A percentile compares a stretch with the other conserved stretches of the same genome.
These are phyloP conservation scores for Archips xylosteana DNA, from an alignment of 2,888 invertebrate species.

Conservation along the genomic window DNA sequence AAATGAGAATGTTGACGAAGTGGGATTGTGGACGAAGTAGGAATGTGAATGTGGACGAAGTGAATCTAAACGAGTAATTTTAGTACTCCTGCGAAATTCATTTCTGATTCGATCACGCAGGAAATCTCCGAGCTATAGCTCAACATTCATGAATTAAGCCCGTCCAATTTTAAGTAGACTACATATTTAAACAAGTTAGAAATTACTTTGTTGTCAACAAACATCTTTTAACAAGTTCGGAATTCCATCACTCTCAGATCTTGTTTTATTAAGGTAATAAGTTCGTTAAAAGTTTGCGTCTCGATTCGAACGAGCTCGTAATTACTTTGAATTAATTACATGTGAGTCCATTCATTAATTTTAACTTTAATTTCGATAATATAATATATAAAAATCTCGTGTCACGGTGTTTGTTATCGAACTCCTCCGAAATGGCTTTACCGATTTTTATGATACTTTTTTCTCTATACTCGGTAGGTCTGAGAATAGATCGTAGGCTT, in stretches of 20 bases:
- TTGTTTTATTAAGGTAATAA: constrained; percentile 29
- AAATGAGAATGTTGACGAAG: no score
- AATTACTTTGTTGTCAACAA: constrained; percentile 28
- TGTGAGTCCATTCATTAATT: constrained; percentile 21
- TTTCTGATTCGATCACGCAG: no score
- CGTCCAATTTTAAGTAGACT: constrained; percentile 5
- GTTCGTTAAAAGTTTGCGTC: constrained; percentile 34
- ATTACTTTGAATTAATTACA: constrained; percentile 43
- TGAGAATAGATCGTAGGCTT: no score
- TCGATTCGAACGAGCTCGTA: constrained; percentile 38
- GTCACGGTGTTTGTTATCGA: no score
- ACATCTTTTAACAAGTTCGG: constrained; percentile 16
- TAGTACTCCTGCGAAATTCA: no score
- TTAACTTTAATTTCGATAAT: not conserved
- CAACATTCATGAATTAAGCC: not conserved
- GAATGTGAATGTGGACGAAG: no score
- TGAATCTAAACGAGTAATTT: no score
- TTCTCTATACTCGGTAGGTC: no score
- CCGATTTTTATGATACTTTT: no score
- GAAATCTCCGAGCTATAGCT: not conserved
- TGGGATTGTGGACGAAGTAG: no score
- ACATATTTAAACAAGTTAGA: constrained; percentile 18
- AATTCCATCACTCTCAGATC: constrained; percentile 15
- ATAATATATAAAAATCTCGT: no score
- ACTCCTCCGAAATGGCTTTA: no score